A percentile compares a stretch with the other conserved stretches of the same genome.
These are phyloP conservation scores for Octomys mimax DNA, from an alignment of 2,797 vertebrate species.

Conservation along the genomic window DNA sequence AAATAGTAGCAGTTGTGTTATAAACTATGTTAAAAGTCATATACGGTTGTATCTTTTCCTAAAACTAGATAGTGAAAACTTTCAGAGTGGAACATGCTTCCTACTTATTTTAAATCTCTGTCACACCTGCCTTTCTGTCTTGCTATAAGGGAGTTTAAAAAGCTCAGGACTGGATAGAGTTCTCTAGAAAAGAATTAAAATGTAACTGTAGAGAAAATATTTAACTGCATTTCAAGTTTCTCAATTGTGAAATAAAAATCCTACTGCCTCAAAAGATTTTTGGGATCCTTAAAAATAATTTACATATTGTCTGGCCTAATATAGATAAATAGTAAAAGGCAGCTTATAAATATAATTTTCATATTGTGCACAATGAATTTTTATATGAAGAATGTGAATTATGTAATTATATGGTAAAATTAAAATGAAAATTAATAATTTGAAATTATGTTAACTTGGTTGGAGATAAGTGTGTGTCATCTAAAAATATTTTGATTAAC, in stretches of 20 bases:
- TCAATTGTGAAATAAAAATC: conserved; percentile 20
- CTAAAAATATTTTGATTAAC: neutral
- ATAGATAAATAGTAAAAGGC: neutral
- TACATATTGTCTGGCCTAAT: neutral
- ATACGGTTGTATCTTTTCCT: neutral
- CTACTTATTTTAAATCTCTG: neutral
- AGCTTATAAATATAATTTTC: conserved; percentile 21
- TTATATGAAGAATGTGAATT: conserved; percentile 6
- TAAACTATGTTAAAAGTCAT: neutral
- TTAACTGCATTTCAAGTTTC: neutral
- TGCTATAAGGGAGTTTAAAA: neutral
- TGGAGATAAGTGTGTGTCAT: neutral
- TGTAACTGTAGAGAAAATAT: neutral
- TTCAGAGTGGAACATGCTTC: neutral
- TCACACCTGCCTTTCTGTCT: neutral
- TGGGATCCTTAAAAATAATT: conserved; percentile 46
- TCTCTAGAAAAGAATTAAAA: neutral
- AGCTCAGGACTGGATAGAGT: neutral
- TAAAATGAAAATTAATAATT: conserved; percentile 14
- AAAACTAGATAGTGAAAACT: neutral
- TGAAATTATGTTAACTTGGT: conserved; percentile 17
- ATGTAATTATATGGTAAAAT: neutral
- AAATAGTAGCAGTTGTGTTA: neutral
- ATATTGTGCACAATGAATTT: conserved; percentile 6
- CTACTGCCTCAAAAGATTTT: neutral